A percentile compares a stretch with the other conserved stretches of the same genome.
Evolutionary conservation across 2,113 vertebrate genomes (phyloP).

Genomic region (Takifugu flavidus): DNA sequence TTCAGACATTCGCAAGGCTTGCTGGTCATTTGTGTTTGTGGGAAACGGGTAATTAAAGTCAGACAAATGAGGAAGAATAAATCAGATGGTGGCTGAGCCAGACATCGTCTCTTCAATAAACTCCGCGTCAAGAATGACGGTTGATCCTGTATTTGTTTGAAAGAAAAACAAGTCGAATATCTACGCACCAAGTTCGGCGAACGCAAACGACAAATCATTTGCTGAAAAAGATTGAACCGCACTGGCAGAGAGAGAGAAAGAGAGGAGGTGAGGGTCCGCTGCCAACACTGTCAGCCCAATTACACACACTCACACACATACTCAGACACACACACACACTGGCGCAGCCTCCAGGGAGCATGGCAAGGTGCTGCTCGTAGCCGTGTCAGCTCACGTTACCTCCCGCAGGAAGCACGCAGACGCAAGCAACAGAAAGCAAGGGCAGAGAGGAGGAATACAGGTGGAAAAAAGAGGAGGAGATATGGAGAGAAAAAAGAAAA

Average conservation of each 20-base stretch:
- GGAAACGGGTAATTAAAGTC: neutral
- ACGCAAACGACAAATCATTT: too few species aligned
- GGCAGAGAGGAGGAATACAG: neutral
- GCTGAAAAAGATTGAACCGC: neutral
- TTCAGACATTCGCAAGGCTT: conserved; percentile 19
- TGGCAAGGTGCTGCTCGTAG: conserved; percentile 51
- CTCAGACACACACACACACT: conserved; percentile 28
- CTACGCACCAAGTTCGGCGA: too few species aligned
- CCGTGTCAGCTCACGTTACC: conserved; percentile 55
- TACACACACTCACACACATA: conserved; percentile 32
- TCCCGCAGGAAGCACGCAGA: conserved; percentile 37
- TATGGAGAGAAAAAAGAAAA: neutral
- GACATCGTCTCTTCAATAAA: too few species aligned
- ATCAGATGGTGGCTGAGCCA: too few species aligned
- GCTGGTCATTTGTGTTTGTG: neutral
- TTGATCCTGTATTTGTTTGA: too few species aligned
- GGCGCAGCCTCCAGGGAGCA: conserved; percentile 57
- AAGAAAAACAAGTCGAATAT: too few species aligned
- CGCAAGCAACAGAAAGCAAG: neutral
- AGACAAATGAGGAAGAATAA: neutral
- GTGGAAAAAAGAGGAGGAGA: neutral
- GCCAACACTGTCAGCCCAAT: conserved; percentile 54
- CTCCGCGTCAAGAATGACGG: too few species aligned
- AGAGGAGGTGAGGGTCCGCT: conserved; percentile 10
- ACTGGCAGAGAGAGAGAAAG: neutral